A percentile compares a stretch with the other conserved stretches of the same genome.
These are phyloP conservation scores for Odontamblyopus lacepedii DNA, from an alignment of 2,797 vertebrate species.

Conservation along the genomic window DNA sequence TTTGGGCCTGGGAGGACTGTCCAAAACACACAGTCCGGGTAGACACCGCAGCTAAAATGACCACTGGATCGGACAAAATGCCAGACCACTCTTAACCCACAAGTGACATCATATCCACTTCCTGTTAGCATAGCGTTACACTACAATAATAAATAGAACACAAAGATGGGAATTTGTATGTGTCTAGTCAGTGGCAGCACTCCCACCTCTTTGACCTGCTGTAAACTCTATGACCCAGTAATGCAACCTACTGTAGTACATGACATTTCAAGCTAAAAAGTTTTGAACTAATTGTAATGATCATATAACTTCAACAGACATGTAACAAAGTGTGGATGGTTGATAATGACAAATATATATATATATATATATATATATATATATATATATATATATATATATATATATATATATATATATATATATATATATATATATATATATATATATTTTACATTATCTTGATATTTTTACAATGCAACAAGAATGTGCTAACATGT, in stretches of 20 bases:
- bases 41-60: slow-evolving; percentile 71
- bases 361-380: no score
- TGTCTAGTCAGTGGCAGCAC: slow-evolving; percentile 42
- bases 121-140: slow-evolving; percentile 65
- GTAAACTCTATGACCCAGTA: slow-evolving; percentile 68
- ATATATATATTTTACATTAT: no score
- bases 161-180: slow-evolving; percentile 62
- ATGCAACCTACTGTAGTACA: slow-evolving; percentile 16
- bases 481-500: no score
- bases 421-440: no score
- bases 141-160: slow-evolving; percentile 66
- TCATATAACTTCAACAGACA: no score
- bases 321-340: no score
- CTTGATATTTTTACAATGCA: no score
- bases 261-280: not conserved
- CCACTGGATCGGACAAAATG: slow-evolving; percentile 39
- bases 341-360: no score
- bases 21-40: slow-evolving; percentile 65
- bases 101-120: slow-evolving; percentile 74
- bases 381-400: no score
- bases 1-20: slow-evolving; percentile 55
- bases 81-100: slow-evolving; percentile 67
- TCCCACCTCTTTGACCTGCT: slow-evolving; percentile 68
- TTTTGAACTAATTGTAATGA: no score
- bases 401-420: no score